phyloP scores from a whole-genome alignment of 1,140 invertebrate genomes.

The Solenopsis fugax region DNA sequence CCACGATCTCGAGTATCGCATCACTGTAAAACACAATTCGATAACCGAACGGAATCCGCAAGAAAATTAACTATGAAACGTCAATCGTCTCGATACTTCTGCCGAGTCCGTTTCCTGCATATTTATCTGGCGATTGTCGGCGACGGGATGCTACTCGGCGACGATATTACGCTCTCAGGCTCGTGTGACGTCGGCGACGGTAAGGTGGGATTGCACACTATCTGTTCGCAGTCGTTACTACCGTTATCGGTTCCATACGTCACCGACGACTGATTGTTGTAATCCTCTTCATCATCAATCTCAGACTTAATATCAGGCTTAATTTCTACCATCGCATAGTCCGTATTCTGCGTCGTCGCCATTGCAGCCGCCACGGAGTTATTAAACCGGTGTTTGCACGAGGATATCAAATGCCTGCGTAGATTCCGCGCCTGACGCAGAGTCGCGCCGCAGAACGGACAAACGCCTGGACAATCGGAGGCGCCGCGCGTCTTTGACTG shows the following conservation, averaged over 20 bases:
- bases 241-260: conserved; percentile 80
- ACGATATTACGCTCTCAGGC: conserved; percentile 77
- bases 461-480: conserved; percentile 89
- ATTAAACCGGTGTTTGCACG: conserved; percentile 84
- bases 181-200: conserved; percentile 80
- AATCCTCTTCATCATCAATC: conserved; percentile 33
- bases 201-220: conserved; percentile 84
- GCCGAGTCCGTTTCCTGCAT: conserved; percentile 35
- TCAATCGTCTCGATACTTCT: neutral
- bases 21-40: conserved; percentile 3
- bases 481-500: conserved; percentile 86
- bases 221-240: conserved; percentile 82
- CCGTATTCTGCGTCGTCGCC: conserved; percentile 71
- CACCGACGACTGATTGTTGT: conserved; percentile 72
- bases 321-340: conserved; percentile 81
- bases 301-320: conserved; percentile 81
- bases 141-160: conserved; percentile 81
- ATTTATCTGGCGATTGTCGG: conserved; percentile 84
- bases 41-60: conserved; percentile 17
- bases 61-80: conserved; percentile 36
- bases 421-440: conserved; percentile 88
- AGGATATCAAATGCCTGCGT: conserved; percentile 87
- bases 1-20: neutral
- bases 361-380: conserved; percentile 59
- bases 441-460: conserved; percentile 88